phyloP scores from a whole-genome alignment of 2,888 invertebrate genomes.

The Drosophila robusta region DNA sequence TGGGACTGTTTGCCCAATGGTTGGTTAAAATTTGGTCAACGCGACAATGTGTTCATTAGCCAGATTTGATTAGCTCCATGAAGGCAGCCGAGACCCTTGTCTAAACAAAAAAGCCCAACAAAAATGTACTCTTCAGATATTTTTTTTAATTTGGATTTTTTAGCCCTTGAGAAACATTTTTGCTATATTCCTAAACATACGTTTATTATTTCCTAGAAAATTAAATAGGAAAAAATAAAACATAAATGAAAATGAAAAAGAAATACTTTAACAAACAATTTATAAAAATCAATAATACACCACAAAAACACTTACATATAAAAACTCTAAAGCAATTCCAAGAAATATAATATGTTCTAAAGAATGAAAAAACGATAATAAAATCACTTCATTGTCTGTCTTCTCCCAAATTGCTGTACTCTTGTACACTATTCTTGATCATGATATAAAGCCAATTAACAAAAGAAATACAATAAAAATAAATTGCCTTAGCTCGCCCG shows the following conservation, averaged over 20 bases:
- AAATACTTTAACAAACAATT: too few species aligned
- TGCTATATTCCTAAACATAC: too few species aligned
- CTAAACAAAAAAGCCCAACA: neutral
- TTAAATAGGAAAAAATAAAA: too few species aligned
- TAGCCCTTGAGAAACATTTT: too few species aligned
- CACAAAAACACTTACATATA: too few species aligned
- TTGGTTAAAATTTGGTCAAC: neutral
- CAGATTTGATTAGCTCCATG: conserved; percentile 1
- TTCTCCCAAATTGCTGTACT: neutral
- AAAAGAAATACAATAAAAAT: conserved; percentile 16
- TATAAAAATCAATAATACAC: too few species aligned
- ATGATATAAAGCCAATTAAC: conserved; percentile 14
- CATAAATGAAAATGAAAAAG: too few species aligned
- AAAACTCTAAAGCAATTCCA: neutral
- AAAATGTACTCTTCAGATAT: too few species aligned
- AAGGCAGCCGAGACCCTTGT: conserved; percentile 5
- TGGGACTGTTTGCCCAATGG: neutral
- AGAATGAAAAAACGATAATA: neutral
- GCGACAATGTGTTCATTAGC: conserved; percentile 11
- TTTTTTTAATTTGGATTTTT: too few species aligned
- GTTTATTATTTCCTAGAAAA: too few species aligned
- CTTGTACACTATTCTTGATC: neutral
- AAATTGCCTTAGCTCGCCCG: conserved; percentile 4
- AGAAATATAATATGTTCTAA: neutral
- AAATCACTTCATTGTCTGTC: neutral